Conservation (phyloP, 1,140 invertebrate species). For the Ptiloglossa arizonensis region DNA sequence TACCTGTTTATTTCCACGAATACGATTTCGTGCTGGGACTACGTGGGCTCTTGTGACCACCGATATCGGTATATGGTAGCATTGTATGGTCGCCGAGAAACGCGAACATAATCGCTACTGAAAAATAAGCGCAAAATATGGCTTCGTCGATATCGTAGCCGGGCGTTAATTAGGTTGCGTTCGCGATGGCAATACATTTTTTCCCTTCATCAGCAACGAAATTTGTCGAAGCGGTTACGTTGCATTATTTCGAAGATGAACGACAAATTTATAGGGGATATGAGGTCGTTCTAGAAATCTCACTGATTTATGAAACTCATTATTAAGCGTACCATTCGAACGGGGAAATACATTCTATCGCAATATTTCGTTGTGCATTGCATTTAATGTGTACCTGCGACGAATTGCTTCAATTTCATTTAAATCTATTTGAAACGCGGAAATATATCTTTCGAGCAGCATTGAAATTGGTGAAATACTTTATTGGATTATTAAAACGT, state of each 20-base stretch:
- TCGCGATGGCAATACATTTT: background rate
- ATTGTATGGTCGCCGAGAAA: background rate
- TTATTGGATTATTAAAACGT: slow-evolving; percentile 24
- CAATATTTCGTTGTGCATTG: background rate
- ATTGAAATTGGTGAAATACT: background rate
- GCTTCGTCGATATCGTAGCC: background rate
- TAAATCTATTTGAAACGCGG: background rate
- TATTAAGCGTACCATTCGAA: background rate
- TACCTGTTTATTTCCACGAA: slow-evolving; percentile 37
- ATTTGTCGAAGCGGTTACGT: background rate
- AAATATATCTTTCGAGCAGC: background rate
- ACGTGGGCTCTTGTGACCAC: background rate
- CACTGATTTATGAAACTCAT: slow-evolving; percentile 11
- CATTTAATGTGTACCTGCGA: background rate
- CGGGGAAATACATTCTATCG: background rate
- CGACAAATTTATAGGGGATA: background rate
- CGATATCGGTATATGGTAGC: background rate
- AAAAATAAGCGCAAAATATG: background rate
- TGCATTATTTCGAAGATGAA: background rate
- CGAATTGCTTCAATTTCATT: slow-evolving; percentile 7
- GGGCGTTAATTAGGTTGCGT: background rate
- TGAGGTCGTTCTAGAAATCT: background rate
- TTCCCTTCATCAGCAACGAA: background rate
- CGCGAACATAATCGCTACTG: background rate
- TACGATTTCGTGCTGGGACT: slow-evolving; percentile 6